phyloP scores from a whole-genome alignment of 1,140 invertebrate species.

The Trichomalopsis sarcophagae region DNA sequence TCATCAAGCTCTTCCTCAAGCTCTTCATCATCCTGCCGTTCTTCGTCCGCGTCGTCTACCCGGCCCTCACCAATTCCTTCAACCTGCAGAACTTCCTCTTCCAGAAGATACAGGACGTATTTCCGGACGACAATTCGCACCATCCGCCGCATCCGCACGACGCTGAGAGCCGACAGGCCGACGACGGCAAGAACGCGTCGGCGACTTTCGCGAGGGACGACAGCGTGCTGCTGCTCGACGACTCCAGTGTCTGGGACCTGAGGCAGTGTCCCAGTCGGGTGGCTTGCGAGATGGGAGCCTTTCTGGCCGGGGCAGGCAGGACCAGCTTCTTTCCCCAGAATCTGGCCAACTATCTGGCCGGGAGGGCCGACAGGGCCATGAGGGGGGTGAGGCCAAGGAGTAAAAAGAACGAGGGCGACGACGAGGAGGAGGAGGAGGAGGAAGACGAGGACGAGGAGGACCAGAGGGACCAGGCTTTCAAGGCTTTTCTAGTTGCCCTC shows the following conservation, averaged over 20 bases:
- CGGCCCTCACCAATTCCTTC: constrained; percentile 52
- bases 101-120: constrained; percentile 46
- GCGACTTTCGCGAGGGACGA: background rate
- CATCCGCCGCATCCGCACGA: constrained; percentile 48
- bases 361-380: background rate
- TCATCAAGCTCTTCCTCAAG: constrained; percentile 59
- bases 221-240: background rate
- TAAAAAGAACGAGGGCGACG: background rate
- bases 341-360: constrained; percentile 10
- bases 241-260: constrained; percentile 5
- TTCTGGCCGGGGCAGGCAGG: constrained; percentile 11
- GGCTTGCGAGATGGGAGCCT: constrained; percentile 60
- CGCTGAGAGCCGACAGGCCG: constrained; percentile 39
- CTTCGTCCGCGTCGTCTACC: constrained; percentile 56
- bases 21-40: constrained; percentile 61
- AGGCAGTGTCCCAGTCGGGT: constrained; percentile 58
- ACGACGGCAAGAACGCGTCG: constrained; percentile 43
- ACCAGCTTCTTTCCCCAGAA: background rate
- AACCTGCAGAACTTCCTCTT: constrained; percentile 21
- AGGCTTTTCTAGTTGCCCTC: constrained; percentile 51
- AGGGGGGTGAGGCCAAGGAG: too few species aligned
- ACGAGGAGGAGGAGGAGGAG: background rate
- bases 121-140: constrained; percentile 29
- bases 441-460: background rate
- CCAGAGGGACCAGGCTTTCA: constrained; percentile 4